Percentiles rank a stretch among this genome's conserved stretches.
phyloP scores from a whole-genome alignment of 2,113 vertebrate species.

The Neogale vison region DNA sequence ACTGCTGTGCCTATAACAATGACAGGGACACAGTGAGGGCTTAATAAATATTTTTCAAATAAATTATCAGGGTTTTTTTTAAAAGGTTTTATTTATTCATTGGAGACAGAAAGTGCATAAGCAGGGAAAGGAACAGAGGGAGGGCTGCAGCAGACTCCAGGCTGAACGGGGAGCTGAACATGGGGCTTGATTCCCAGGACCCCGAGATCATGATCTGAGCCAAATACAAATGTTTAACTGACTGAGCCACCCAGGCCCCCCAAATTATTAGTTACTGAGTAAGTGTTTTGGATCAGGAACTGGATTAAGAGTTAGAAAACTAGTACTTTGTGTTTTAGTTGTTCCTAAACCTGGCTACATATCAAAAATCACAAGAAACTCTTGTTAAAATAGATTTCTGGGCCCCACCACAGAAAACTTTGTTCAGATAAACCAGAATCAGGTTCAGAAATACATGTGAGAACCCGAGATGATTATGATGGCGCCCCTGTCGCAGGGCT shows the following conservation, averaged over 20 bases:
- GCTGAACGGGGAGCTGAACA: neutral
- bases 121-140: neutral
- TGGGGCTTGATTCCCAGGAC: neutral
- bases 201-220: neutral
- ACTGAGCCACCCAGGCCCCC: neutral
- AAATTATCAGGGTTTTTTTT: neutral
- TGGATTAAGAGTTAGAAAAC: neutral
- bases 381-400: neutral
- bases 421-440: neutral
- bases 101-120: neutral
- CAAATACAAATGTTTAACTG: neutral
- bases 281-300: neutral
- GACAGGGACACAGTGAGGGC: neutral
- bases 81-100: neutral
- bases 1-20: neutral
- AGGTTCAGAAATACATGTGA: neutral
- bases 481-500: neutral
- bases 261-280: neutral
- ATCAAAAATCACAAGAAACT: neutral
- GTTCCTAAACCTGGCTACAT: neutral
- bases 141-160: neutral
- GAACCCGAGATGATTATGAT: neutral
- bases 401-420: neutral
- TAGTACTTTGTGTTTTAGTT: neutral
- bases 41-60: neutral